These are phyloP conservation scores for Neotoma lepida DNA, from an alignment of 2,113 vertebrate genomes.

Conservation along the genomic window DNA sequence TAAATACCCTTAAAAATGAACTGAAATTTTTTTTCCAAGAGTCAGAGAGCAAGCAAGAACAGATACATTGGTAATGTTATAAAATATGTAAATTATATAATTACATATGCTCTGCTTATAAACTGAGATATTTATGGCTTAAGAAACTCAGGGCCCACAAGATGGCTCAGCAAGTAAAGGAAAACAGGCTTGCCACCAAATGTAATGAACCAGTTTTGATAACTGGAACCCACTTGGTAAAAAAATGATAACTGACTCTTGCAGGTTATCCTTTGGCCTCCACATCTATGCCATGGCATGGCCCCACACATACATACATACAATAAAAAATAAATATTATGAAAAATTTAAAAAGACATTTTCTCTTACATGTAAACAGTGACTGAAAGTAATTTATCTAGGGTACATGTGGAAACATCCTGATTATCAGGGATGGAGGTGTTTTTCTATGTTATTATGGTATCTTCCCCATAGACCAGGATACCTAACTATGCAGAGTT, in stretches of 20 bases:
- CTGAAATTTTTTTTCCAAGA: not conserved
- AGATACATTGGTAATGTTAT: not conserved
- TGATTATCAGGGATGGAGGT: not conserved
- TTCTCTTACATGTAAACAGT: not conserved
- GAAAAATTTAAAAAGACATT: not conserved
- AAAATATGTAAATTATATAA: slow-evolving; percentile 17
- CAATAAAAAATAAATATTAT: not conserved
- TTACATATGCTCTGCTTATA: not conserved
- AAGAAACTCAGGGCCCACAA: not conserved
- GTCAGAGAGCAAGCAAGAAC: not conserved
- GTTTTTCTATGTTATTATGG: not conserved
- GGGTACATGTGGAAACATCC: not conserved
- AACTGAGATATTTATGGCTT: slow-evolving; percentile 20
- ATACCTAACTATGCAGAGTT: not conserved
- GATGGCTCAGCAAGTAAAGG: not conserved
- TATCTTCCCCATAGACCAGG: not conserved
- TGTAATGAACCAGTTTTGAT: not conserved
- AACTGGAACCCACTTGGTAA: not conserved
- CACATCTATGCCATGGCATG: not conserved
- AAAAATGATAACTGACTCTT: no score
- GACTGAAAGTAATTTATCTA: not conserved
- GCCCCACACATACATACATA: not conserved
- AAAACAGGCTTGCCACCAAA: not conserved
- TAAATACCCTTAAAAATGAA: slow-evolving; percentile 6
- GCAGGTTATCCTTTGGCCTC: not conserved